These are phyloP conservation scores for Eupithecia insigniata DNA, from an alignment of 2,888 invertebrate genomes.

Conservation along the genomic window DNA sequence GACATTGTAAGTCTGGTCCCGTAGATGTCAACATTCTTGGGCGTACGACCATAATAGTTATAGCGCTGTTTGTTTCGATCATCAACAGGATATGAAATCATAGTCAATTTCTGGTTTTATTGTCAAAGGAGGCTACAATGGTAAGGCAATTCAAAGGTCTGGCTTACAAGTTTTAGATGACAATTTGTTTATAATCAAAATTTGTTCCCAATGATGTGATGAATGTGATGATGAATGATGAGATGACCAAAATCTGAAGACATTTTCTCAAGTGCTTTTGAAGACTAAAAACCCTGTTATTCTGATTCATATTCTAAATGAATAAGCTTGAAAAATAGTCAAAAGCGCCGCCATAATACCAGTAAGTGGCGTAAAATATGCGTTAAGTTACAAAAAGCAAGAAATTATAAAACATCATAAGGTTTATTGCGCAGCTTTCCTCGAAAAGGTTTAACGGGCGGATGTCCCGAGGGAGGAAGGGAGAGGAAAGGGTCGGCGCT, in stretches of 20 bases:
- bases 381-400: not conserved
- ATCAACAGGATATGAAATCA: conserved; percentile 21
- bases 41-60: conserved; percentile 32
- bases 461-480: conserved; percentile 58
- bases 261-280: not conserved
- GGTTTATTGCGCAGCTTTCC: conserved; percentile 27
- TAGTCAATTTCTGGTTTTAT: conserved; percentile 10
- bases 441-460: conserved; percentile 41
- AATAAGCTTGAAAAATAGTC: not conserved
- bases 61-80: conserved; percentile 29
- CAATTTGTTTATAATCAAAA: not conserved
- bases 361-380: conserved; percentile 11
- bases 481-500: conserved; percentile 55
- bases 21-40: conserved; percentile 45
- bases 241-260: not conserved
- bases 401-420: conserved; percentile 18
- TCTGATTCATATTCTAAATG: not conserved
- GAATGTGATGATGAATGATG: too few species aligned
- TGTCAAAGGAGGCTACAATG: not conserved
- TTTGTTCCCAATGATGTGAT: not conserved
- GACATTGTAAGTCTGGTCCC: conserved; percentile 36
- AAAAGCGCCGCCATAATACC: conserved; percentile 16
- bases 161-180: not conserved
- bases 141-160: not conserved
- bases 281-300: not conserved